Conservation (phyloP, 2,888 invertebrate genomes). For the Ellobium chinense region DNA sequence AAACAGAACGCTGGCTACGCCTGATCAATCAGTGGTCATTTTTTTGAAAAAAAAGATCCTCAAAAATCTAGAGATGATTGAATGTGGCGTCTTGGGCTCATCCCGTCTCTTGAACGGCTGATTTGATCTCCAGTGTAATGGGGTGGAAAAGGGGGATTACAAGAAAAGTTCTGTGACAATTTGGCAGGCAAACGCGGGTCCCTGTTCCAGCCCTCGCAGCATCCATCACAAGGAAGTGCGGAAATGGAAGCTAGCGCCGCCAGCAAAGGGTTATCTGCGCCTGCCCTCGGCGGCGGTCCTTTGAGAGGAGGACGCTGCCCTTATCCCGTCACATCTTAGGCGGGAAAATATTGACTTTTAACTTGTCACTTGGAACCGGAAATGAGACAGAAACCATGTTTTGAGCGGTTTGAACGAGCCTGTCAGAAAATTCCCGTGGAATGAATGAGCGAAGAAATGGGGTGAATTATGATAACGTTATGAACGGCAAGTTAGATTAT, state of each 20-base stretch:
- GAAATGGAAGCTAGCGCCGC: constrained; percentile 40
- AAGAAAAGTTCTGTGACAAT: constrained; percentile 34
- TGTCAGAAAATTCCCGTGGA: constrained; percentile 2
- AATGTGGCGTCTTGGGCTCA: not conserved
- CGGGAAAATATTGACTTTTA: constrained; percentile 47
- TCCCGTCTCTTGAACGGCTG: not conserved
- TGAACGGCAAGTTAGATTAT: constrained; percentile 28
- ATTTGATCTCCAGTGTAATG: constrained; percentile 37
- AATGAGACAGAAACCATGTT: constrained; percentile 47
- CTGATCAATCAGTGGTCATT: constrained; percentile 31
- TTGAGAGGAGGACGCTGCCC: constrained; percentile 5
- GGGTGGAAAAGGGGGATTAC: constrained; percentile 31
- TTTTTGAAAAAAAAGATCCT: constrained; percentile 5
- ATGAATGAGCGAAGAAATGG: constrained; percentile 23
- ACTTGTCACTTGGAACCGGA: constrained; percentile 46
- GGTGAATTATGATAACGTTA: constrained; percentile 42
- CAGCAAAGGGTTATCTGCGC: constrained; percentile 27
- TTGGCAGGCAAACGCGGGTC: constrained; percentile 32
- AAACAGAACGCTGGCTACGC: not conserved
- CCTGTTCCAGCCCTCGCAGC: constrained; percentile 33
- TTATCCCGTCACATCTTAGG: constrained; percentile 21
- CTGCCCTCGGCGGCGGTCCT: constrained; percentile 11
- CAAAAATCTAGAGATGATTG: constrained; percentile 32
- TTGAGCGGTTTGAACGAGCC: constrained; percentile 33
- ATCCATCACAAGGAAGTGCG: constrained; percentile 39